Base-by-base conservation (phyloP, 2,888 invertebrate species). In the Atherix ibis region DNA sequence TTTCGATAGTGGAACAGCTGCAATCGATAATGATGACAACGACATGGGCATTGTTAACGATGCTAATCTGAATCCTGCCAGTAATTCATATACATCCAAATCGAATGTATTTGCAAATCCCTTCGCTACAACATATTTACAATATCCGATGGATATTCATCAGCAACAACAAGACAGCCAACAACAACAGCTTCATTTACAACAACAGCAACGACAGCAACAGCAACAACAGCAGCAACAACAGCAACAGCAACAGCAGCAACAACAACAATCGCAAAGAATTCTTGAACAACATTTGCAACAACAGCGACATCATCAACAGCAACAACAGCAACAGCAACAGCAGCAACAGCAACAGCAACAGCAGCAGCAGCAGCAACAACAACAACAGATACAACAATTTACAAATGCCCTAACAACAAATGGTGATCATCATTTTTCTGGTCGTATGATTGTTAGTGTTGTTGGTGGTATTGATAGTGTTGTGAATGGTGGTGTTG, bases 31-130 rank as follows among this genome's bases (percentile, higher is more conserved):
- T 27, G 36, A 36, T 36, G 31, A 36, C 18, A 36, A 31, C 18
- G 9, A 12, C n/a, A 19, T 34, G 14, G 25, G 32, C 27, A 36
- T 36, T 36, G 31, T 27, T 13, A 36, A 37, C 18, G 37, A 37
- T 37, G 33, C 37, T 25, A 37, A 37, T 32, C 18, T 37, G 18
- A 37, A 37, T 37, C 37, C 37, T 30, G 37, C 37, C 31, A 37
- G 37, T 34, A 24, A 29, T 28, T 26, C 18, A 15, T 32, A 30
- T 19, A 18, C 34, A 16, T 14, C 17, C 10, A 27, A 8, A 26
- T 29, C 16, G 29, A n/a, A n/a, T n/a, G 19, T 19, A 19, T 6
- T 19, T 6, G 9, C n/a, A n/a, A n/a, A n/a, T n/a, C n/a, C n/a
- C n/a, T n/a, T n/a, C n/a, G n/a, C n/a, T n/a, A n/a, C n/a, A n/a